Base-by-base conservation (phyloP, 2,113 vertebrate species). In the Poeciliopsis prolifica region DNA sequence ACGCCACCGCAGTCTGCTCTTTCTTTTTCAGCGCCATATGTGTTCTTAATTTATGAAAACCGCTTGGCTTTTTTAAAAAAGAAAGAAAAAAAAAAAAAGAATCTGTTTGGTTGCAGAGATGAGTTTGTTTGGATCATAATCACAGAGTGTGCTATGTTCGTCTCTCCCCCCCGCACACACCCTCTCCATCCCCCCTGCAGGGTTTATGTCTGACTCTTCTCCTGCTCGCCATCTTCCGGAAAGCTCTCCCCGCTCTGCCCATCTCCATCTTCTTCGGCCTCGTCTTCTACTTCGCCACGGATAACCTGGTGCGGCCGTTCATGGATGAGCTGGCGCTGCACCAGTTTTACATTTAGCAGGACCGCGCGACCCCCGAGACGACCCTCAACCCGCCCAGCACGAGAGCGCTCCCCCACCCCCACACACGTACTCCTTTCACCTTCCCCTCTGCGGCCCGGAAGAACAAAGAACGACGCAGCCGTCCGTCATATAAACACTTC, bases 231-330 rank as follows among this genome's bases (percentile, higher is more conserved):
- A 99, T 99, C 93, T 99, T 99, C 92, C 99, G 99, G 94, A 99
- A 99, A 86, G 98, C 98, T 4, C 95, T 99, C 80, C 98, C 98
- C 58, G 98, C 98, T 66, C 96, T 99, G 78, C 98, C 98, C 74
- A 99, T 99, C 92, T 99, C 98, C 69, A 99, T 99, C 74, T 98
- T 97, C 4, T 99, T 99, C 61, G 98, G 98, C 89, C 95, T 99
- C 42, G 95, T 99, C 91, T 99, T 99, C 94, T 99, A 99, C 93
- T 99, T 99, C 68, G 98, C 98, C 86, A 99, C 98, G 68, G 98
- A 99, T 92, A 97, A 99, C 91, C 92, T 99, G 86, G 96, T 98
- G 68, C 97, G 95, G 72, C 97, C 98, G 54, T 99, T 99, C 87
- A 99, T 98, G 97, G 97, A 98, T 94, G 94, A 97, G 80, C 93